phyloP scores from a whole-genome alignment of 2,797 vertebrate genomes.

The Enteromius fasciolatus region DNA sequence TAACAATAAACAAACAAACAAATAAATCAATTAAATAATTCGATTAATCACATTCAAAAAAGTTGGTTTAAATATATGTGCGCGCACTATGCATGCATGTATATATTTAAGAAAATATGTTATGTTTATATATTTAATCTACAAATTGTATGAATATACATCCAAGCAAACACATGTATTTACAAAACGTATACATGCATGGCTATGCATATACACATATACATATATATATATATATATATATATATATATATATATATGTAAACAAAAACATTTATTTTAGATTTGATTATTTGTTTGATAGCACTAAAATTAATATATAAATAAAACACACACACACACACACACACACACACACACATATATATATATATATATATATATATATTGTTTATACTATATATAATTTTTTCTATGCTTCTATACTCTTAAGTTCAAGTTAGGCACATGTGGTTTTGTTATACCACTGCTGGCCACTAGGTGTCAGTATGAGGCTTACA shows the following conservation, averaged over 20 bases:
- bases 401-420: too few species aligned
- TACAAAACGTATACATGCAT: neutral
- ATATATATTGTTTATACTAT: too few species aligned
- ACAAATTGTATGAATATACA: neutral
- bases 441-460: neutral
- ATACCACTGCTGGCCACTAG: conserved; percentile 26
- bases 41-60: neutral
- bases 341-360: too few species aligned
- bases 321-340: too few species aligned
- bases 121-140: neutral
- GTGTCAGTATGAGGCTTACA: conserved; percentile 47
- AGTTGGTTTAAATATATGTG: neutral
- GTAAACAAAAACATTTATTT: too few species aligned
- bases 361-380: too few species aligned
- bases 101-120: neutral
- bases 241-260: too few species aligned
- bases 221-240: too few species aligned
- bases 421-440: neutral
- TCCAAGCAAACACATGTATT: neutral
- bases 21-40: neutral
- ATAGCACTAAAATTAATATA: too few species aligned
- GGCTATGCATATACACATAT: neutral
- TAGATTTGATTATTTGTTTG: too few species aligned
- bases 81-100: too few species aligned
- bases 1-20: neutral